Base-by-base conservation (phyloP, 1,140 invertebrate genomes). In the Oppia nitens region DNA sequence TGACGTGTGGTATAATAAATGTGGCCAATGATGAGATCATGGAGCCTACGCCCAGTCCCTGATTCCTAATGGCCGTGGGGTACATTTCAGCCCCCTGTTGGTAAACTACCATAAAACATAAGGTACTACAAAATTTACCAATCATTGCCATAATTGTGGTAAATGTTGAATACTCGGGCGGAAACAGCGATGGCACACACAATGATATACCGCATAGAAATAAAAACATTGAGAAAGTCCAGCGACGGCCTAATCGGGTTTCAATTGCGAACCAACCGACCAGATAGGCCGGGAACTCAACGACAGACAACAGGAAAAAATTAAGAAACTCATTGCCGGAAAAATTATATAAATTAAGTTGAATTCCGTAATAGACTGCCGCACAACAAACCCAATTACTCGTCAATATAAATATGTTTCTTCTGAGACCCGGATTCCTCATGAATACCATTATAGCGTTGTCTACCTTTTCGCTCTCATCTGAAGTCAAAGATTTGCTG, bases 261-360 rank as follows among this genome's bases (percentile, higher is more conserved):
- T 67, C 64, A 61, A 67, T 64, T 29, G 65, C 21, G 11, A 59
- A 57, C 28, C 62, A 57, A 14, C 53, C 64, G 4, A 66, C 14
- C 21, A 66, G 53, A 25, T 63, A 66, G 4, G 65, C 55, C 3
- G 65, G 64, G 4, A 66, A 40, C 27, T 67, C 66, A 9, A 66
- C 62, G 1, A 59, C 54, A 12, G 64, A 61, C 65, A 82, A 77
- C 62, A 77, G 73, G 57, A 80, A 74, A 64, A 84, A 84, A 69
- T 83, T 82, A 24, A 48, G 26, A 4, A 78, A 68, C 68, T 84
- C 83, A 55, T 68, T 64, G 14, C 63, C 66, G 20, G 64, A 61
- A 4, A 68, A 61, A 53, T 68, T 68, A 0, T 64, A 62, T 1
- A 61, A 60, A 52, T 68, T 68, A 2, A 66, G 47, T 1, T 61